Conservation (phyloP, 2,888 invertebrate genomes). For the Pyrochroa serraticornis region DNA sequence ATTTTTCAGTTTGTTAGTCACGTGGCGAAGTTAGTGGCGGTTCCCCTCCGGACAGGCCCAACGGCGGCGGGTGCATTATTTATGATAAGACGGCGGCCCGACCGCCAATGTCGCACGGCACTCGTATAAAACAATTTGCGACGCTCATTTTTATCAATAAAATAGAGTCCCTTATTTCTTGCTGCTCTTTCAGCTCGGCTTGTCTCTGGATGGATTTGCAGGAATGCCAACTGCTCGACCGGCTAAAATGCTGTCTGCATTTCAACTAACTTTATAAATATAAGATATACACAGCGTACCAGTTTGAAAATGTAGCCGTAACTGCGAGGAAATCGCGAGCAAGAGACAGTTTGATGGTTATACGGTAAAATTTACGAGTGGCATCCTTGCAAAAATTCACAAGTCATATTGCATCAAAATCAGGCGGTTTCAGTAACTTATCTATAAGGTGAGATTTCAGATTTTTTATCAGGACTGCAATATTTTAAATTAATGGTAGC, state of each 20-base stretch:
- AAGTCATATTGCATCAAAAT: too few relatives aligned
- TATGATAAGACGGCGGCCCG: slow-evolving; percentile 48
- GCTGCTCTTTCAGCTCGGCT: slow-evolving; percentile 23
- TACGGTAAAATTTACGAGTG: too few relatives aligned
- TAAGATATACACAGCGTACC: slow-evolving; percentile 5
- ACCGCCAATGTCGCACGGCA: slow-evolving; percentile 48
- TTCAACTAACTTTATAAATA: slow-evolving; percentile 41
- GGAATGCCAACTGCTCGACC: slow-evolving; percentile 25
- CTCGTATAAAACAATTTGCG: slow-evolving; percentile 57
- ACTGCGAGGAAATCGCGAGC: too few relatives aligned
- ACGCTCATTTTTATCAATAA: slow-evolving; percentile 57
- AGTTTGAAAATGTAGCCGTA: too few relatives aligned
- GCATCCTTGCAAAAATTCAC: too few relatives aligned
- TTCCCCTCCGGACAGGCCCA: background rate
- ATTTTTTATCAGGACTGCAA: too few relatives aligned
- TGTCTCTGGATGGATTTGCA: slow-evolving; percentile 38
- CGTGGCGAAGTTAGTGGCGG: too few relatives aligned
- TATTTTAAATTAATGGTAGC: too few relatives aligned
- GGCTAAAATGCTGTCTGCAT: slow-evolving; percentile 43
- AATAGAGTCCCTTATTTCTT: slow-evolving; percentile 51
- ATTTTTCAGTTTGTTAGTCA: too few relatives aligned
- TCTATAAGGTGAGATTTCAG: too few relatives aligned
- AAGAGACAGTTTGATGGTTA: too few relatives aligned
- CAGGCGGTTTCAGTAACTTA: too few relatives aligned
- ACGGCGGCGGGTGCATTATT: slow-evolving; percentile 47